Percentiles rank a stretch among this genome's conserved stretches.
Evolutionary conservation across 2,113 vertebrate species (phyloP).

Genomic region (Coregonus clupeaformis): DNA sequence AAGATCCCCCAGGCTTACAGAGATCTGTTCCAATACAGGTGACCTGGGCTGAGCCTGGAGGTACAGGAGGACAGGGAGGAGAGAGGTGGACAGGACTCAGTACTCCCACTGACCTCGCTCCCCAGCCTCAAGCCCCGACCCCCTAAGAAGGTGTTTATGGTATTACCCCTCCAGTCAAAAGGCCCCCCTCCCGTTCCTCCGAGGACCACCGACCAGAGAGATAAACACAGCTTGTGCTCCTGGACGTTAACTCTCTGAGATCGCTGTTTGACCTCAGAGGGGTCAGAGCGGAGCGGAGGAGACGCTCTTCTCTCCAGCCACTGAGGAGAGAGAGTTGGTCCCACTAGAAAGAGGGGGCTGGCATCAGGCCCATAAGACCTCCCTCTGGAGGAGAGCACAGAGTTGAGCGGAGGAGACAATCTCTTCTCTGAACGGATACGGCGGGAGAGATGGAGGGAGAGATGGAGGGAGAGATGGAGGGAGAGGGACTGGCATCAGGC

Average conservation of each 20-base stretch:
- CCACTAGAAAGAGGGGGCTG: background rate
- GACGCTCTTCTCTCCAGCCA: slow-evolving; percentile 37
- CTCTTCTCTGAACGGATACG: background rate
- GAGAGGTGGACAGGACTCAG: background rate
- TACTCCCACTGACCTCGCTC: background rate
- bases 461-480: background rate
- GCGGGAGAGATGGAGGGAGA: background rate
- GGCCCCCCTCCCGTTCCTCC: slow-evolving; percentile 14
- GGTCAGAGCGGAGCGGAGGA: slow-evolving; percentile 19
- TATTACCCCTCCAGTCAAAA: slow-evolving; percentile 40
- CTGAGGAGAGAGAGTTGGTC: slow-evolving; percentile 37
- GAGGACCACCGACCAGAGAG: slow-evolving; percentile 51
- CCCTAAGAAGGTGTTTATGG: slow-evolving; percentile 57
- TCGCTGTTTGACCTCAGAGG: slow-evolving; percentile 44
- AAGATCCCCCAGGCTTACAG: slow-evolving; percentile 91
- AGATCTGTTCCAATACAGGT: slow-evolving; percentile 94
- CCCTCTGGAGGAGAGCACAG: background rate
- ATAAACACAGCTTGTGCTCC: slow-evolving; percentile 67
- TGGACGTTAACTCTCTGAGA: slow-evolving; percentile 54
- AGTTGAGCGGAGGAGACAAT: background rate
- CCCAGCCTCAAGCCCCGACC: too few relatives aligned
- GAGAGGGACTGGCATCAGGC: slow-evolving; percentile 34
- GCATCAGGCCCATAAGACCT: background rate
- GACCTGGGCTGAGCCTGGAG: slow-evolving; percentile 65
- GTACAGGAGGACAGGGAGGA: slow-evolving; percentile 11